Base-by-base conservation (phyloP, 2,797 vertebrate species). In the Gobio occitaniae region DNA sequence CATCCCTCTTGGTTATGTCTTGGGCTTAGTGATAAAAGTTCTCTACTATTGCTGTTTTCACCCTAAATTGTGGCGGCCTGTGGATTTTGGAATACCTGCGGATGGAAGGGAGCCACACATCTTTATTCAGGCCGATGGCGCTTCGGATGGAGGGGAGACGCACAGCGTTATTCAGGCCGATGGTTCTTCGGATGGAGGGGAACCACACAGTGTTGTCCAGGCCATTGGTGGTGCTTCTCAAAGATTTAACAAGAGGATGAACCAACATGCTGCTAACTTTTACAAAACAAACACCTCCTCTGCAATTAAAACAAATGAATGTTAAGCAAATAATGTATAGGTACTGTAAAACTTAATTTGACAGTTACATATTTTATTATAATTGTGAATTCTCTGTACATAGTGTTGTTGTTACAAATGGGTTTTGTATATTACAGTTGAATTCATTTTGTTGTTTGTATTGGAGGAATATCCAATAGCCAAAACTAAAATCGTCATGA, bases 21-120 rank as follows among this genome's bases (percentile, higher is more conserved):
- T 96, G 61, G 98, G 98, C 0, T 92, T 98, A 81, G 76, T 89
- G 2, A 86, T 98, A 25, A 96, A 96, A 80, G 54, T 92, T 0
- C 19, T 94, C 50, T 99, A 99, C 91, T 99, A 99, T 92, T 84
- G 74, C 90, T 95, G 92, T 91, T 95, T 98, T 84, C 98, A 99
- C 89, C 98, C 98, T 19, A 95, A 89, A 0, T 38, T 93, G 80
- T 89, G 90, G 92, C 83, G 90, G 86, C 90, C 89, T 7, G 84
- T 65, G 0, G 48, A 80, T 86, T 69, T 89, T 89, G 0, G 76
- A 65, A 0, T 75, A 78, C 21, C 54, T 71, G 21, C 89, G 1
- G 95, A 96, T 4, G 84, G 91, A 1, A 36, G 86, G 10, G 90
- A 90, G 74, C 5, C 78, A 50, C 61, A 77, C 9, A 86, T 69